Base-by-base conservation (phyloP, 2,113 vertebrate species). In the Ceyx melanurus region DNA sequence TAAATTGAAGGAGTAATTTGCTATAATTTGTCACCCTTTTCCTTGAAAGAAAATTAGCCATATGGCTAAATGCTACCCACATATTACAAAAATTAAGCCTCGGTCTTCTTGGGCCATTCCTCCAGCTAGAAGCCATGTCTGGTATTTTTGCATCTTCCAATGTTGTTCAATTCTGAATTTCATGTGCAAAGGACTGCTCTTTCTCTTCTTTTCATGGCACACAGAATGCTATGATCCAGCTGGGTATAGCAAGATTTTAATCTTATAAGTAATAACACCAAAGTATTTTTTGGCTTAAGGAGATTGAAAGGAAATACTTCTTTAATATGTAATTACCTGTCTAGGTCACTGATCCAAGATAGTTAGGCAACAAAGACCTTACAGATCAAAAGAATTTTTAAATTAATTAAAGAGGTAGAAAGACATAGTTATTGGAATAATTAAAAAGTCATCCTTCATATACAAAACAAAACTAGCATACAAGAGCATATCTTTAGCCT, bases 11-110 rank as follows among this genome's bases (percentile, higher is more conserved):
- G 10, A 89, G 87, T 82, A 93, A 93, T 87, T 92, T 54, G 51
- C 66, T 87, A 85, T 70, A 90, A 86, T 87, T 84, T 92, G 90
- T 94, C 89, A 62, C 54, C 42, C 15, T 73, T 92, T 94, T 76
- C 65, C 70, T 81, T 82, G 54, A 54, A 80, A 73, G 80, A 82
- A 74, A 70, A 94, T 89, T 72, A 89, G 25, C 78, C n/a, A 42
- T 35, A 53, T 42, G 45, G 74, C 62, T 87, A 93, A 89, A 92
- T 68, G 31, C 35, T 90, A 76, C 22, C 62, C 64, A 29, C 79
- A 46, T 51, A 65, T 87, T 79, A 95, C 13, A 42, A 87, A 90
- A 95, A 87, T 66, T 20, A 84, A 84, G 74, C 78, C 0, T 12
- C 89, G 81, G 26, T 87, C 82, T 82, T 92, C 56, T 33, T 6